Conservation (phyloP, 2,888 invertebrate genomes). For the Galeopsomyia nigrocyanea region DNA sequence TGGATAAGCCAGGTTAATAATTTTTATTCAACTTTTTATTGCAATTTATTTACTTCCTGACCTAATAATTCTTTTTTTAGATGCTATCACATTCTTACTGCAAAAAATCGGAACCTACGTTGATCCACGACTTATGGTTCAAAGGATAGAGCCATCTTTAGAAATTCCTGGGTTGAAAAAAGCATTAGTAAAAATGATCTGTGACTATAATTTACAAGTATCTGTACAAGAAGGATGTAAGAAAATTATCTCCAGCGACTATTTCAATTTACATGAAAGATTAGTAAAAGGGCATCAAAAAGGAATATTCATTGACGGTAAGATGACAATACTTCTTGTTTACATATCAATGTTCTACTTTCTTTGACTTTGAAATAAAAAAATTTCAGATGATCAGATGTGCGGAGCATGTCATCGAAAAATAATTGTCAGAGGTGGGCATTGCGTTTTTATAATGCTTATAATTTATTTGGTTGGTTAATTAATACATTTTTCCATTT, state of each 20-base stretch:
- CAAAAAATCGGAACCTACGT: conserved; percentile 87
- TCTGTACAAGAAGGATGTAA: conserved; percentile 92
- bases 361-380: neutral
- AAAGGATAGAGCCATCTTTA: conserved; percentile 86
- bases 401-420: conserved; percentile 86
- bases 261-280: conserved; percentile 88
- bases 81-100: conserved; percentile 78
- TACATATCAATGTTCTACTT: conserved; percentile 20
- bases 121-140: conserved; percentile 89
- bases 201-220: conserved; percentile 94
- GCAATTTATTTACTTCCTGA: too few relatives aligned
- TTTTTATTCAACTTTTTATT: neutral
- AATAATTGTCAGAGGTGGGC: conserved; percentile 78
- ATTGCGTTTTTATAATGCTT: conserved; percentile 19
- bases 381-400: conserved; percentile 76
- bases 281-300: conserved; percentile 83
- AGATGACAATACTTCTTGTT: conserved; percentile 7
- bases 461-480: conserved; percentile 9
- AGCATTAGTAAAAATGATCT: conserved; percentile 93
- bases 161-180: conserved; percentile 91
- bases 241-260: conserved; percentile 90
- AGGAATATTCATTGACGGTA: conserved; percentile 79
- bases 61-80: conserved; percentile 59
- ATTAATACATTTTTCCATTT: conserved; percentile 21
- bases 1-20: conserved; percentile 82